Evolutionary conservation across 2,888 invertebrate genomes (phyloP), one percentile per base, ranked within the genome.

Genomic region (Diploptera punctata): DNA sequence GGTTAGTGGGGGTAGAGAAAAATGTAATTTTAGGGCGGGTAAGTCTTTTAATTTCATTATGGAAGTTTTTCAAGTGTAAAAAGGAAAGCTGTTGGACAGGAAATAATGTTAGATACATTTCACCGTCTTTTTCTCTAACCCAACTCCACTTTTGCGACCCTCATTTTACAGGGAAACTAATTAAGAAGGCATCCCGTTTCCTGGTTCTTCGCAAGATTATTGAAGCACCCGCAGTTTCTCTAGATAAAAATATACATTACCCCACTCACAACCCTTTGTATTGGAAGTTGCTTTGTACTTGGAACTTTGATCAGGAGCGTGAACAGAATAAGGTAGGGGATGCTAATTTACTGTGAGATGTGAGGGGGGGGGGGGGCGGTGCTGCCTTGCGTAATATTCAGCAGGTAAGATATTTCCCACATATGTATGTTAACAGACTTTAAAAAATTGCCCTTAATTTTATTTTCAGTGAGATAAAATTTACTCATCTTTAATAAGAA

Each of bases 61-160:
- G 49, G 49, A 49, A 49, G 49, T 49, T 49, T 49, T 49, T 49
- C 49, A 49, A n/a, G 19, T 49, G 19, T 49, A 21, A 49, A n/a
- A 49, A 49, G 49, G 49, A 49, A 49, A 49, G 21, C 49, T 49
- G 49, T 49, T 49, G 49, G 49, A 49, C 19, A 18, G 21, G 49
- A 49, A 19, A 49, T 49, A 49, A 49, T 7, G 49, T n/a, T n/a
- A n/a, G n/a, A n/a, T n/a, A n/a, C n/a, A n/a, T n/a, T n/a, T n/a
- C n/a, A n/a, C n/a, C n/a, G n/a, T n/a, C n/a, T n/a, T n/a, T n/a
- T n/a, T n/a, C n/a, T n/a, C n/a, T n/a, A n/a, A n/a, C n/a, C n/a
- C n/a, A n/a, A n/a, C n/a, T n/a, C n/a, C n/a, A n/a, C n/a, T n/a
- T n/a, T n/a, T n/a, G n/a, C n/a, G n/a, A n/a, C n/a, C n/a, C n/a